Base-by-base conservation (phyloP, 1,140 invertebrate species). In the Manduca sexta region DNA sequence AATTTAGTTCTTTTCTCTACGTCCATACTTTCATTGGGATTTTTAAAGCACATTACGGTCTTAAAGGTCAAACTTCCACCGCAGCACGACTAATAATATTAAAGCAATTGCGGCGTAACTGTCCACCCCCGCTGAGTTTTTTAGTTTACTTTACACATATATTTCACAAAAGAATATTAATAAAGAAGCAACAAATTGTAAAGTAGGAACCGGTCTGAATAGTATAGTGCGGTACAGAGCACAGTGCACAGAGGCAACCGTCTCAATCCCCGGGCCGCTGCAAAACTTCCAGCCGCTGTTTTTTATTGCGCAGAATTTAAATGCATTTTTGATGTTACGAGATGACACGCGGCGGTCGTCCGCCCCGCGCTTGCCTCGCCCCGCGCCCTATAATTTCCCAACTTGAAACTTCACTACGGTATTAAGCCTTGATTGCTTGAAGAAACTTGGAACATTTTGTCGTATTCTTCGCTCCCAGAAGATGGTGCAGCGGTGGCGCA, bases 321-420 rank as follows among this genome's bases (percentile, higher is more conserved):
- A 85, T 85, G 82, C 79, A 85, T 85, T 85, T 85, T 85, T 85
- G 82, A 85, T 85, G 82, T 85, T 79, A 80, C 73, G 79, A 85
- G 75, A 85, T 85, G 82, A 85, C 82, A 85, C 79, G 82, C 79
- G 67, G 79, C 77, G 74, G 79, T 75, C 81, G 69, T 69, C 72
- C 64, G 59, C 74, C 63, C 66, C 65, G n/a, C 29, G 34, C 34
- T 21, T 14, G 41, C 57, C 56, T 31, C 64, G 53, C 63, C 54
- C 65, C 65, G 53, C 69, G 69, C 69, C 78, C 76, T 80, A 85
- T 85, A 85, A 85, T 85, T 85, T 83, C 73, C 77, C 70, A 85
- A 82, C 65, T 85, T 70, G 72, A 76, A 84, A 82, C 82, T 80
- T 78, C 82, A 83, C 69, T 80, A 85, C 79, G 77, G 72, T 82